Conservation (phyloP, 2,113 vertebrate species). For the Microtus montanus region DNA sequence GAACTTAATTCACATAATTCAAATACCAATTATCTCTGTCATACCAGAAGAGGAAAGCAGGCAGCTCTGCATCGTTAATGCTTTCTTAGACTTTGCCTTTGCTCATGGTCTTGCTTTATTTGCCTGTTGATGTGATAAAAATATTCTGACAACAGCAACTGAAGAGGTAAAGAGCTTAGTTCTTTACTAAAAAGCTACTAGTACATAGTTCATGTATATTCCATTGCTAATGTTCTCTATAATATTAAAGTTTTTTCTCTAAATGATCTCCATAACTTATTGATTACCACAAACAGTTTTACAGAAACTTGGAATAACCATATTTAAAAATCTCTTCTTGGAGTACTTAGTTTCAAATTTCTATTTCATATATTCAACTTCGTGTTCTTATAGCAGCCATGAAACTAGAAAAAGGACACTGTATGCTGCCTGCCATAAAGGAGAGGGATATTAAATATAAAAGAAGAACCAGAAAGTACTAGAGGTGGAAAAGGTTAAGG, state of each 20-base stretch:
- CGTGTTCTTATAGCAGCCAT: background rate
- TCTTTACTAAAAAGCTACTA: no score
- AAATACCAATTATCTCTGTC: background rate
- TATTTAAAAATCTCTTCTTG: slow-evolving; percentile 36
- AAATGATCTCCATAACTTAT: slow-evolving; percentile 29
- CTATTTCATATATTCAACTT: background rate
- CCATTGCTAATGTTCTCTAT: background rate
- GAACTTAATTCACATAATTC: background rate
- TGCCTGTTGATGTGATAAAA: background rate
- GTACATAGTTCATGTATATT: background rate
- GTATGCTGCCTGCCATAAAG: background rate
- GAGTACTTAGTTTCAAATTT: background rate
- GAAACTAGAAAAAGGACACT: background rate
- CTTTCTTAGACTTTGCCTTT: background rate
- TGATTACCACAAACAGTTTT: slow-evolving; percentile 36
- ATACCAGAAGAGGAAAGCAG: background rate
- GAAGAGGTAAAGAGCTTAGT: background rate
- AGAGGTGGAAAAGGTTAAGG: background rate
- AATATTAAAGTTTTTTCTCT: background rate
- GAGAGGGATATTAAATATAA: no score
- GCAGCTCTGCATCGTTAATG: background rate
- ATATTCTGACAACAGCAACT: background rate
- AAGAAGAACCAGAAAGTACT: background rate
- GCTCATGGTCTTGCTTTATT: background rate
- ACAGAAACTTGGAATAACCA: background rate